A percentile compares a stretch with the other conserved stretches of the same genome.
phyloP scores from a whole-genome alignment of 2,113 vertebrate genomes.

The Atractosteus spatula region DNA sequence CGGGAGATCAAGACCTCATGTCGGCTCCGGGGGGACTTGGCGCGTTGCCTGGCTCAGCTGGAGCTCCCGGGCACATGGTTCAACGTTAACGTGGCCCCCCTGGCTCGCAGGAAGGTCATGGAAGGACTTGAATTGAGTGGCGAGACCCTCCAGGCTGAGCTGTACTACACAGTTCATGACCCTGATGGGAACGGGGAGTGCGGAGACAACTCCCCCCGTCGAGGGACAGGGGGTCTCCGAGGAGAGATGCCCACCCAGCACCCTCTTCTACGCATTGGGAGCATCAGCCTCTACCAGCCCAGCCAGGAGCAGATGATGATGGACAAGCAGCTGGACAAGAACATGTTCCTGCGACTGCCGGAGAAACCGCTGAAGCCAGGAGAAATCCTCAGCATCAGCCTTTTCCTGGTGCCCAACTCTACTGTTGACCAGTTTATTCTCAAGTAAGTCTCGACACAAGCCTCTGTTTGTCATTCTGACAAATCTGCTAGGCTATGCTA shows the following conservation, averaged over 20 bases:
- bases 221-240: conserved; percentile 49
- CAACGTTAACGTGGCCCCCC: conserved; percentile 71
- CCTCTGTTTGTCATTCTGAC: too few species aligned
- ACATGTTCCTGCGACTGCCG: conserved; percentile 86
- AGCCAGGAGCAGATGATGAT: conserved; percentile 72
- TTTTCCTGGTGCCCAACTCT: conserved; percentile 89
- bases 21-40: conserved; percentile 81
- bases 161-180: conserved; percentile 89
- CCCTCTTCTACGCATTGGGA: conserved; percentile 90
- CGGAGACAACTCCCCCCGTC: conserved; percentile 54
- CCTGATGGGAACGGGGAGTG: conserved; percentile 75
- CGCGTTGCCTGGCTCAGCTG: conserved; percentile 86
- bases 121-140: conserved; percentile 67
- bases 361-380: conserved; percentile 86
- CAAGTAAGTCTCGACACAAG: conserved; percentile 69
- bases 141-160: conserved; percentile 83
- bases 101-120: conserved; percentile 72
- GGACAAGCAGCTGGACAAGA: conserved; percentile 86
- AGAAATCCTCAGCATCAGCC: conserved; percentile 82
- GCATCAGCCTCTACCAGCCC: conserved; percentile 87
- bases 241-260: conserved; percentile 84
- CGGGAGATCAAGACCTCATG: conserved; percentile 88
- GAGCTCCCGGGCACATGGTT: conserved; percentile 91
- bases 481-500: too few species aligned
- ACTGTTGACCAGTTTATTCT: conserved; percentile 91